Conservation (phyloP, 2,113 vertebrate species). For the Siniperca knerii region DNA sequence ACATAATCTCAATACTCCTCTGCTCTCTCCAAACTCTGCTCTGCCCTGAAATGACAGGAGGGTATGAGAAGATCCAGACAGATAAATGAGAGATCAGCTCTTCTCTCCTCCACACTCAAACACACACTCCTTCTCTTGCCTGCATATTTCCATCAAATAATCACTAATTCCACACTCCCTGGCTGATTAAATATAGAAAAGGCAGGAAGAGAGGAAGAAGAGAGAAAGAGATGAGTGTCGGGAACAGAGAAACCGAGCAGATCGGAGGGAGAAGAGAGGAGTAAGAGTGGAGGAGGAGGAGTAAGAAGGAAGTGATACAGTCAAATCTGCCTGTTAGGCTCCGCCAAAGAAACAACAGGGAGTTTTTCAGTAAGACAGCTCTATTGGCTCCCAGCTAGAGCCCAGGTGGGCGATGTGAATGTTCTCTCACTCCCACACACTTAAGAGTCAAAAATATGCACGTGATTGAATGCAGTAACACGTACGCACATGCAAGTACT, state of each 20-base stretch:
- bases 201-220: constrained; percentile 31
- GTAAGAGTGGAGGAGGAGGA: constrained; percentile 55
- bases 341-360: constrained; percentile 74
- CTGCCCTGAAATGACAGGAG: constrained; percentile 35
- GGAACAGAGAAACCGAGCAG: constrained; percentile 44
- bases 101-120: constrained; percentile 1
- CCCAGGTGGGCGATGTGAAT: constrained; percentile 73
- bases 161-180: constrained; percentile 62
- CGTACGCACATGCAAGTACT: constrained; percentile 9
- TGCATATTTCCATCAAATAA: constrained; percentile 66
- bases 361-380: constrained; percentile 67
- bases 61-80: constrained; percentile 35
- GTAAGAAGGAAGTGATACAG: constrained; percentile 58
- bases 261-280: constrained; percentile 36
- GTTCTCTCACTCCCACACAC: constrained; percentile 76
- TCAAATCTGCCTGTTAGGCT: constrained; percentile 66
- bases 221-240: constrained; percentile 44
- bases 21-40: constrained; percentile 43
- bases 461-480: constrained; percentile 39
- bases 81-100: constrained; percentile 44
- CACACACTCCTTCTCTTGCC: constrained; percentile 10
- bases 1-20: constrained; percentile 43
- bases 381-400: constrained; percentile 56
- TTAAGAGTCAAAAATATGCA: constrained; percentile 66
- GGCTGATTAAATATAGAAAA: constrained; percentile 75